Evolutionary conservation across 2,888 invertebrate species (phyloP).

Genomic region (Caenorhabditis macrosperma): DNA sequence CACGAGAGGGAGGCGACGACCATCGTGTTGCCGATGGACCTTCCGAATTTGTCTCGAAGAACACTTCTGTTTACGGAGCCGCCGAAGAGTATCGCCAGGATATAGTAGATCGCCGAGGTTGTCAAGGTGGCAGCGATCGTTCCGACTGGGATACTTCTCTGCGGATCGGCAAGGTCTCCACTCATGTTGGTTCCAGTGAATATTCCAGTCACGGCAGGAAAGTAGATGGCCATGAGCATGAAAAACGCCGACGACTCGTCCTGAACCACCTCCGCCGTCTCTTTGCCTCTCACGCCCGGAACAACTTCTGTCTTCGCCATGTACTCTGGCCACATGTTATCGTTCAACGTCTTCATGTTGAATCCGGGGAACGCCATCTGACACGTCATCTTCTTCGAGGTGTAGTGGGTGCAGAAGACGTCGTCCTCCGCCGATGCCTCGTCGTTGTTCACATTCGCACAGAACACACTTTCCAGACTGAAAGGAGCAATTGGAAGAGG

Average conservation of each 20-base stretch:
- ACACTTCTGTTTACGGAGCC: slow-evolving; percentile 93
- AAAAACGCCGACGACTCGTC: slow-evolving; percentile 95
- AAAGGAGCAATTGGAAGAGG: slow-evolving; percentile 21
- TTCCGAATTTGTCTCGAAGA: slow-evolving; percentile 97
- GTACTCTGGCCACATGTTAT: slow-evolving; percentile 70
- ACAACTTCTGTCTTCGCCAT: slow-evolving; percentile 74
- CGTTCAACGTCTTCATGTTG: slow-evolving; percentile 89
- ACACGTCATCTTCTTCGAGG: slow-evolving; percentile 81
- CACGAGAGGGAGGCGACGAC: slow-evolving; percentile 98
- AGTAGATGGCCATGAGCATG: slow-evolving; percentile 97
- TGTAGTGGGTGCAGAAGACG: slow-evolving; percentile 72
- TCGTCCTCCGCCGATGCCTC: slow-evolving; percentile 47
- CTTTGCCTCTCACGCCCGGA: slow-evolving; percentile 71
- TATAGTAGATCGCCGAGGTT: slow-evolving; percentile 94
- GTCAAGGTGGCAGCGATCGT: slow-evolving; percentile 97
- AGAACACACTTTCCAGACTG: slow-evolving; percentile 75
- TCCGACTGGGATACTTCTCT: slow-evolving; percentile 97
- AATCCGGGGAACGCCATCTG: slow-evolving; percentile 92
- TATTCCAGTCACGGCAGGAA: slow-evolving; percentile 99
- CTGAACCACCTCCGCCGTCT: slow-evolving; percentile 82
- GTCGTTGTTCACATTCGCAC: slow-evolving; percentile 61
- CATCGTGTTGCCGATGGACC: slow-evolving; percentile 94
- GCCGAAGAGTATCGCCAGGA: slow-evolving; percentile 89
- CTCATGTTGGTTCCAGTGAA: slow-evolving; percentile 99
- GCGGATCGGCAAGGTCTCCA: slow-evolving; percentile 95